Base-by-base conservation (phyloP, 2,888 invertebrate genomes). In the Drosophila demipolita region DNA sequence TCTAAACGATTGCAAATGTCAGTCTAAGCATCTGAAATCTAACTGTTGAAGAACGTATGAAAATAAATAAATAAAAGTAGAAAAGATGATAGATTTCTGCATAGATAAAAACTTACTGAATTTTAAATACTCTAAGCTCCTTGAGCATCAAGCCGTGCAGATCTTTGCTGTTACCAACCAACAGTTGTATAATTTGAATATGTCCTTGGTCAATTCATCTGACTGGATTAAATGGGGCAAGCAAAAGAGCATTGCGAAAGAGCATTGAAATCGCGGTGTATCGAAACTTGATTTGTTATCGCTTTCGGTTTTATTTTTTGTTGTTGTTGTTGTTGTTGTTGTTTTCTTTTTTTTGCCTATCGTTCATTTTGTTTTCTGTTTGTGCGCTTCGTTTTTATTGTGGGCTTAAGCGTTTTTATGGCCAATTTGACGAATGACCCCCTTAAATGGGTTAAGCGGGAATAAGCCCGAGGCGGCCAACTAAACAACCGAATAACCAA, bases 401-500 rank as follows among this genome's bases (percentile, higher is more conserved):
- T 73, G 48, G 78, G 66, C 74, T 85, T 82, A 87, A 89, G 82
- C 80, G 90, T 80, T 91, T 85, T 89, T 87, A 83, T 82, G 81
- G 80, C 75, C 88, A 85, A 90, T 85, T 82, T 91, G 89, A 82
- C 76, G 89, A 83, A 85, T 89, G 90, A 83, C 82, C 80, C 73
- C 58, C 70, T 69, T 78, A 75, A 90, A 90, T 89, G 85, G 86
- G 85, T 87, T 87, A 89, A 89, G 74, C 80, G 80, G 75, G 71
- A 80, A 75, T 69, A 82, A 75, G 75, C 77, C 71, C 32, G 64
- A 69, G 67, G 71, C 74, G 82, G 64, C 69, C 79, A 81, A 67
- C 82, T 78, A 78, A 79, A 78, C 77, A 78, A 65, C 72, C 63
- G 61, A 78, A 80, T 80, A 78, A 77, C 73, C 79, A 36, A 72